A percentile compares a stretch with the other conserved stretches of the same genome.
phyloP scores from a whole-genome alignment of 2,797 vertebrate genomes.

The Pitangus sulphuratus region DNA sequence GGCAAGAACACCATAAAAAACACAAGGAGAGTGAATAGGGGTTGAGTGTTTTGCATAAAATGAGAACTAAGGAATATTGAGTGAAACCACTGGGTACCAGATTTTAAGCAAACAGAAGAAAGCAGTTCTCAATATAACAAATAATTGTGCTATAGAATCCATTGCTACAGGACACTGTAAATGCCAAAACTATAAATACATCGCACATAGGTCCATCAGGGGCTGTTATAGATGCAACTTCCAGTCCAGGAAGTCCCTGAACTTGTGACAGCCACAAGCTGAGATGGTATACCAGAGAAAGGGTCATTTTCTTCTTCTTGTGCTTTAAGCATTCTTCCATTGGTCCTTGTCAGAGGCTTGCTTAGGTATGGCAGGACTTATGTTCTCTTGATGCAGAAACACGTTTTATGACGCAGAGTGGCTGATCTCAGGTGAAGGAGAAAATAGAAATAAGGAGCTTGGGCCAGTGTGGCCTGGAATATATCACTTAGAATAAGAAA shows the following conservation, averaged over 20 bases:
- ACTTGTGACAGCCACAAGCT: not conserved
- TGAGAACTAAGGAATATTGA: not conserved
- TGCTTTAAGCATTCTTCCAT: not conserved
- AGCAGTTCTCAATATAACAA: not conserved
- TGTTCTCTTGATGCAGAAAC: not conserved
- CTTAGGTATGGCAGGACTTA: not conserved
- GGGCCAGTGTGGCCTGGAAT: not conserved
- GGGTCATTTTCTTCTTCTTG: not conserved
- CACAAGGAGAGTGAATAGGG: not conserved
- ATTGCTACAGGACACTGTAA: not conserved
- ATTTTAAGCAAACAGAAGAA: not conserved
- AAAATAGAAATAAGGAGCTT: not conserved
- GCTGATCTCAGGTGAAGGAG: not conserved
- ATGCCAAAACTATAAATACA: slow-evolving; percentile 1
- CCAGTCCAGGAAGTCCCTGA: not conserved
- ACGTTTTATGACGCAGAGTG: not conserved
- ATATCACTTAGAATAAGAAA: not conserved
- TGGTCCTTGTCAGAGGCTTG: not conserved
- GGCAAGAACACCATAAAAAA: not conserved
- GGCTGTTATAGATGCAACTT: not conserved
- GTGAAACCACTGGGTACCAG: not conserved
- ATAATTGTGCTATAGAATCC: not conserved
- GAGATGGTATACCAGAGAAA: not conserved
- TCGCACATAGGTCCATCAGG: not conserved
- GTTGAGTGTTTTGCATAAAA: not conserved